Percentiles rank a stretch among this genome's conserved stretches.
Conservation (phyloP, 2,888 invertebrate genomes). For the Molorchus minor region DNA sequence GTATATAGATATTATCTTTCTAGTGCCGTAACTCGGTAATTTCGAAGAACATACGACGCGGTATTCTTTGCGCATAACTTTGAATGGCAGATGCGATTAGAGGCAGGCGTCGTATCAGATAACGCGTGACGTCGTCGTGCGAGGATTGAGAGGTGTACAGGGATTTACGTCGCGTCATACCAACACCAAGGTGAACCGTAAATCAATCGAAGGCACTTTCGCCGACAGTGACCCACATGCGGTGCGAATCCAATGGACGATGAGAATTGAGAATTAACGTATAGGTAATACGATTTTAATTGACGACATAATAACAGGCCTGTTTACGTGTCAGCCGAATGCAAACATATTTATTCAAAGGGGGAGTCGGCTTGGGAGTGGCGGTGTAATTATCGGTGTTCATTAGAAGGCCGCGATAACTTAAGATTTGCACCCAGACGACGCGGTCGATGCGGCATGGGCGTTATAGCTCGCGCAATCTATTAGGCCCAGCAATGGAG, state of each 20-base stretch:
- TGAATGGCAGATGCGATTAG: conserved; percentile 6
- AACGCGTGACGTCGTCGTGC: conserved; percentile 16
- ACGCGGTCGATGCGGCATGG: not conserved
- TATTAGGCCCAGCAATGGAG: not conserved
- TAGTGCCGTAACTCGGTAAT: not conserved
- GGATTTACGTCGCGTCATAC: conserved; percentile 28
- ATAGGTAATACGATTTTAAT: conserved; percentile 59
- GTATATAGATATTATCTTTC: not conserved
- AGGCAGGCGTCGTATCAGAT: not conserved
- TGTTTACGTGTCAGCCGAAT: conserved; percentile 54
- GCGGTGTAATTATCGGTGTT: conserved; percentile 52
- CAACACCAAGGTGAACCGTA: conserved; percentile 39
- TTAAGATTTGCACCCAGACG: conserved; percentile 31
- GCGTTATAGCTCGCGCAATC: not conserved
- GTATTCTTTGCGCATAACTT: not conserved
- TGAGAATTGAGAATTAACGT: conserved; percentile 46
- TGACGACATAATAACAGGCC: conserved; percentile 58
- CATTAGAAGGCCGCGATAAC: conserved; percentile 40
- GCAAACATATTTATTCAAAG: conserved; percentile 54
- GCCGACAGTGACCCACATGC: conserved; percentile 50
- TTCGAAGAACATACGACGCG: not conserved
- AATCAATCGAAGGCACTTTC: conserved; percentile 50
- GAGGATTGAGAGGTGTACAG: conserved; percentile 17
- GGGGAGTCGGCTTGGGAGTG: conserved; percentile 52
- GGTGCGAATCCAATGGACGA: conserved; percentile 36